Evolutionary conservation across 2,113 vertebrate genomes (phyloP).

Genomic region (Scytalopus superciliaris): DNA sequence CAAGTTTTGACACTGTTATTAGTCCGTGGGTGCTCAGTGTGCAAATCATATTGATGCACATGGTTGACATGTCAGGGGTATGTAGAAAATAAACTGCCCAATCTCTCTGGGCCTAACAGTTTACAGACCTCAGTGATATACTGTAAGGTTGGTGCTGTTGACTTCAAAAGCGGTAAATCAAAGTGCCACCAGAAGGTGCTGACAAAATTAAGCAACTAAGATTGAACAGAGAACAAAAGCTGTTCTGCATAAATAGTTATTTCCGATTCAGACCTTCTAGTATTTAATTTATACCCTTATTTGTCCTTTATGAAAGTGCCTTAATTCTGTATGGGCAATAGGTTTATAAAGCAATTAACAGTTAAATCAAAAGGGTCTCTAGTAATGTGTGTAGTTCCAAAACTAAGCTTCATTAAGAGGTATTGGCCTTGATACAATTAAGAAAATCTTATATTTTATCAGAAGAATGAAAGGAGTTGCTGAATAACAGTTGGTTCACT

Average conservation of each 20-base stretch:
- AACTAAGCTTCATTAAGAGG: neutral
- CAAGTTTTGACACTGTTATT: constrained; percentile 22
- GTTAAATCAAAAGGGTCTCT: neutral
- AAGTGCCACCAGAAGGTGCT: constrained; percentile 14
- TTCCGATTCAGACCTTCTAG: constrained; percentile 18
- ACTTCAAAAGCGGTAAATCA: constrained; percentile 34
- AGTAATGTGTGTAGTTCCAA: neutral
- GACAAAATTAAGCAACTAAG: constrained; percentile 30
- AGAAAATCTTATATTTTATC: neutral
- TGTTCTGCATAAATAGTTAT: constrained; percentile 22
- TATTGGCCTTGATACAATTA: neutral
- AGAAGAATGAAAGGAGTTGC: neutral
- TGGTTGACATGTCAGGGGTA: neutral
- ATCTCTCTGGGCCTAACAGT: constrained; percentile 30
- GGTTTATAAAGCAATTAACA: constrained; percentile 54
- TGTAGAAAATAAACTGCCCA: constrained; percentile 50
- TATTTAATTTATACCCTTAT: constrained; percentile 58
- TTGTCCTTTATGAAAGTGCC: constrained; percentile 40
- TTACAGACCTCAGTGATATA: constrained; percentile 42
- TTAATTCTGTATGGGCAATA: constrained; percentile 19
- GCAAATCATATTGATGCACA: constrained; percentile 3
- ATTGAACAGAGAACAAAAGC: constrained; percentile 46
- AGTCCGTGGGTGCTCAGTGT: neutral
- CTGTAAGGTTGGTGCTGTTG: constrained; percentile 16
- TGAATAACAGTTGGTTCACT: neutral